Conservation (phyloP, 92 coral and sea anemone genomes). For the Paramuricea clavata region DNA sequence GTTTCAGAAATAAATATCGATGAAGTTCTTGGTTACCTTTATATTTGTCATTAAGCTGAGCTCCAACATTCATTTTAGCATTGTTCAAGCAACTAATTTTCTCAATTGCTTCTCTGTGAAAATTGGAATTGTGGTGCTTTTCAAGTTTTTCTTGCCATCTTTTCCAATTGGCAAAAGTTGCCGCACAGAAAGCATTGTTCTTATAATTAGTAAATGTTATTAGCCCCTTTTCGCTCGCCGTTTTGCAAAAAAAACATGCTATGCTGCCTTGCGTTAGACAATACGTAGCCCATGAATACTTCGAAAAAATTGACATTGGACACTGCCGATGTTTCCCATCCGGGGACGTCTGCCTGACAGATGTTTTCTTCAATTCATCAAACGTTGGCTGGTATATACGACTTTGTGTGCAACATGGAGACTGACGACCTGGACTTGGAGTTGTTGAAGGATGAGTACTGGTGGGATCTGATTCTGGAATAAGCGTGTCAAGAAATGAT, state of each 20-base stretch:
- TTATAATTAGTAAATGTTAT: neutral
- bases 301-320: constrained; percentile 25
- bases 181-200: constrained; percentile 14
- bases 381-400: constrained; percentile 27
- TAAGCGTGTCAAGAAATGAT: no score
- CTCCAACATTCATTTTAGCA: constrained; percentile 31
- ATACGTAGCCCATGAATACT: constrained; percentile 12
- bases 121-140: no score
- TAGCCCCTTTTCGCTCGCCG: constrained; percentile 10
- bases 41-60: neutral
- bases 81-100: constrained; percentile 9
- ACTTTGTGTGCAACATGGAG: no score
- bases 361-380: constrained; percentile 21
- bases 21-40: constrained; percentile 24
- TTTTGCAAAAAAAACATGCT: constrained; percentile 27
- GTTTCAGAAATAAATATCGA: constrained; percentile 1
- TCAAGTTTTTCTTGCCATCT: no score
- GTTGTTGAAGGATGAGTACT: no score
- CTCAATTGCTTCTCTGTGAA: constrained; percentile 6
- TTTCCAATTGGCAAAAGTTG: constrained; percentile 22
- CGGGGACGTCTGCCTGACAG: neutral
- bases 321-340: constrained; percentile 25
- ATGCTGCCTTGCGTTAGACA: constrained; percentile 18
- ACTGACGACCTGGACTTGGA: no score
- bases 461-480: no score